These are phyloP conservation scores for Anastrepha ludens DNA, from an alignment of 1,140 invertebrate species.

Conservation along the genomic window DNA sequence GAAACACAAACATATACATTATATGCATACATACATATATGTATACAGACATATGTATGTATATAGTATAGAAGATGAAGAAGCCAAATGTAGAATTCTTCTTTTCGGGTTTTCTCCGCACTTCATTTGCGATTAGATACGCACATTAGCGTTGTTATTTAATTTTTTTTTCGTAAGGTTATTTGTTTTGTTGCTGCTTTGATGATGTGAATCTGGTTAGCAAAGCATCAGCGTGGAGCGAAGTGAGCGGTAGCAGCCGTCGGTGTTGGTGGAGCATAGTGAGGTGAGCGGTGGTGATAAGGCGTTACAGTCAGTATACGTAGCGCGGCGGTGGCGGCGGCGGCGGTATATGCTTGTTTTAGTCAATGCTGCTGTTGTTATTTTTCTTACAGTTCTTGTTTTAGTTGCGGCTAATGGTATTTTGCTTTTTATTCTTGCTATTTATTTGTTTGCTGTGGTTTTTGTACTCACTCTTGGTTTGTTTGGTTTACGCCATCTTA, in stretches of 20 bases:
- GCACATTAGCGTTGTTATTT: conserved; percentile 53
- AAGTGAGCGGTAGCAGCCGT: neutral
- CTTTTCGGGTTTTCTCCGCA: conserved; percentile 52
- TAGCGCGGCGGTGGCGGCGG: neutral
- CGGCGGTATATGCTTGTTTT: conserved; percentile 40
- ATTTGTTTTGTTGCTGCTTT: conserved; percentile 9
- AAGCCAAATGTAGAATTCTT: conserved; percentile 44
- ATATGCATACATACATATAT: neutral
- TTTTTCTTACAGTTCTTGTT: neutral
- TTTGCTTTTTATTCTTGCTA: neutral
- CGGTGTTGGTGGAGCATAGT: neutral
- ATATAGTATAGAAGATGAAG: conserved; percentile 13
- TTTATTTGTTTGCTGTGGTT: neutral
- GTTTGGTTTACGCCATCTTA: conserved; percentile 42
- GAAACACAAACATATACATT: neutral
- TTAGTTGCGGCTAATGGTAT: conserved; percentile 33
- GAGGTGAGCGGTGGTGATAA: neutral
- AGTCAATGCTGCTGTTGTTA: conserved; percentile 23
- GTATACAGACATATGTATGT: no score
- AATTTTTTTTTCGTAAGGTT: neutral
- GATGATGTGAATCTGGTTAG: neutral
- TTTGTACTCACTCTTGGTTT: neutral
- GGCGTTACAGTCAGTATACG: neutral
- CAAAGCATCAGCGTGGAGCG: neutral
- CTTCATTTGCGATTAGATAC: conserved; percentile 57